These are phyloP conservation scores for Heteronetta atricapilla DNA, from an alignment of 2,113 vertebrate genomes.

Conservation along the genomic window DNA sequence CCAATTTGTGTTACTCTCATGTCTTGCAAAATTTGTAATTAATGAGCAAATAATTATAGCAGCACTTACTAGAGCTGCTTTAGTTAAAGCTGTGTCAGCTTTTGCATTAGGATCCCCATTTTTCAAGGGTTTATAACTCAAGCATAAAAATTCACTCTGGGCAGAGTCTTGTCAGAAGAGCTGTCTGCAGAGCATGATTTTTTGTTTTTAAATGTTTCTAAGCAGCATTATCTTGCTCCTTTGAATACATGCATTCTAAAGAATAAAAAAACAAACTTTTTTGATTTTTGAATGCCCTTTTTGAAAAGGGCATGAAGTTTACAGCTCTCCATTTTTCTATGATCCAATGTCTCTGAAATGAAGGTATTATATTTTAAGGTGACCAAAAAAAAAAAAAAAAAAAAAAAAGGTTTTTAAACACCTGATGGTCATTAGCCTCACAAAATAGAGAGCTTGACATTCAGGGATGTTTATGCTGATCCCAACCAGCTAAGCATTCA, in stretches of 20 bases:
- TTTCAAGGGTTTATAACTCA: conserved; percentile 71
- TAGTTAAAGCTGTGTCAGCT: conserved; percentile 70
- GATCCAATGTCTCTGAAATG: not conserved
- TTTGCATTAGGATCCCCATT: conserved; percentile 60
- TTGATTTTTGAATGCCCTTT: too few species aligned
- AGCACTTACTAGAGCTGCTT: conserved; percentile 67
- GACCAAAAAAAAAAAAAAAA: not conserved
- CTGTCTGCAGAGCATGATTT: conserved; percentile 28
- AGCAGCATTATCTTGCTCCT: not conserved
- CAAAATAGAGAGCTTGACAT: not conserved
- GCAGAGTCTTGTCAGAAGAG: conserved; percentile 5
- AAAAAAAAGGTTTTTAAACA: not conserved
- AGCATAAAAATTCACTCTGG: conserved; percentile 64
- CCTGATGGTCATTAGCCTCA: not conserved
- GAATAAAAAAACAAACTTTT: not conserved
- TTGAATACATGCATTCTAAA: not conserved
- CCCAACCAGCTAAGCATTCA: not conserved
- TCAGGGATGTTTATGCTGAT: not conserved
- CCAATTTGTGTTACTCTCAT: conserved; percentile 75
- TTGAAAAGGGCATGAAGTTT: not conserved
- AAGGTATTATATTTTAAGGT: not conserved
- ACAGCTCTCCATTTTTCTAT: not conserved
- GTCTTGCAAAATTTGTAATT: conserved; percentile 77
- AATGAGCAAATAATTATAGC: conserved; percentile 77
- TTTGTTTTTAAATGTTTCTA: conserved; percentile 3